phyloP scores from a whole-genome alignment of 2,113 vertebrate genomes.

The Dasypus novemcinctus region DNA sequence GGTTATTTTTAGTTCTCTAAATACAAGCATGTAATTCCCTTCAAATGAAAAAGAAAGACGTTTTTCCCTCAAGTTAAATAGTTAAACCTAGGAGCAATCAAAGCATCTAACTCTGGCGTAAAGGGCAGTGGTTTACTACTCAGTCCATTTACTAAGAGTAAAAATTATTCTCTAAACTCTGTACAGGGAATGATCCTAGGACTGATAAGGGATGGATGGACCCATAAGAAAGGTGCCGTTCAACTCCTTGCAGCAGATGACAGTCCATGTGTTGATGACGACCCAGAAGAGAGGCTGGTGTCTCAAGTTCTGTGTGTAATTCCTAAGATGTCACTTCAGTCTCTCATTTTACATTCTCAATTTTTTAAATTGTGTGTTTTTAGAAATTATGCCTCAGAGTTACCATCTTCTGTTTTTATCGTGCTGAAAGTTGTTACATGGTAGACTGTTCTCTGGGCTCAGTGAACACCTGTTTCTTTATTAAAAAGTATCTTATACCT shows the following conservation, averaged over 20 bases:
- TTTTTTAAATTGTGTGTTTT: not conserved
- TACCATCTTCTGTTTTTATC: not conserved
- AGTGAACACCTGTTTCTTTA: not conserved
- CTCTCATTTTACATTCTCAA: not conserved
- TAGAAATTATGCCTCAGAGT: not conserved
- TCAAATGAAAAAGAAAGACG: not conserved
- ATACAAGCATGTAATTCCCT: not conserved
- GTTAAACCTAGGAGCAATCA: not conserved
- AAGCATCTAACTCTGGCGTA: not conserved
- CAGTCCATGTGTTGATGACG: not conserved
- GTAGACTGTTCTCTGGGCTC: not conserved
- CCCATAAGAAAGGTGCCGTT: not conserved
- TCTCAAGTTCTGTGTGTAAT: not conserved
- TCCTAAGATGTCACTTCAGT: not conserved
- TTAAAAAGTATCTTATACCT: not conserved
- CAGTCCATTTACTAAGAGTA: not conserved
- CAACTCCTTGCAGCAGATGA: not conserved
- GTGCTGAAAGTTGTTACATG: not conserved
- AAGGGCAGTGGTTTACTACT: not conserved
- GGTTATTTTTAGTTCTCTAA: slow-evolving; percentile 8
- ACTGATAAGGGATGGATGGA: too few relatives aligned
- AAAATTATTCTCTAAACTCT: not conserved
- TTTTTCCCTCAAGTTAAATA: not conserved
- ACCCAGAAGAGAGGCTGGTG: not conserved
- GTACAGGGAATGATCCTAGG: not conserved